phyloP scores from a whole-genome alignment of 2,797 vertebrate genomes.

The Sebastes matsubarae region DNA sequence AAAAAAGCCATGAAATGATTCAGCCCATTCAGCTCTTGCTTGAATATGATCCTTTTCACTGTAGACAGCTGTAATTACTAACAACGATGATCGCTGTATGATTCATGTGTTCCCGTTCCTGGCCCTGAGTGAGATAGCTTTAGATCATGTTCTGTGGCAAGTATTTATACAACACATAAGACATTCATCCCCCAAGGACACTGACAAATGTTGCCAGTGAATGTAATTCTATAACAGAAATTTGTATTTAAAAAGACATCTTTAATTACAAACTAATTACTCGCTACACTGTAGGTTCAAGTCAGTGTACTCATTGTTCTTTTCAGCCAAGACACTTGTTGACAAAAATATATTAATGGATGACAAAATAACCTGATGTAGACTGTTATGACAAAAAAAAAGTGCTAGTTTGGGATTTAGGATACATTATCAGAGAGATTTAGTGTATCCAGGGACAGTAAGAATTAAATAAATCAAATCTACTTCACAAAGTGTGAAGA shows the following conservation, averaged over 20 bases:
- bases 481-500: background rate
- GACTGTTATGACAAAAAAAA: background rate
- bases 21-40: background rate
- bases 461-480: background rate
- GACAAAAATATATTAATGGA: background rate
- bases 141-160: background rate
- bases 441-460: background rate
- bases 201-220: background rate
- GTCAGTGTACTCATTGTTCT: background rate
- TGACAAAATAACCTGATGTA: background rate
- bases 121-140: background rate
- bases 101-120: background rate
- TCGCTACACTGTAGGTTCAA: background rate
- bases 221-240: background rate
- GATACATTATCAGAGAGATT: background rate
- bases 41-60: background rate
- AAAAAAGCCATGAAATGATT: background rate
- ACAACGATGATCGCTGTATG: background rate
- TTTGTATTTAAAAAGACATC: background rate
- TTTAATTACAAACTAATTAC: background rate
- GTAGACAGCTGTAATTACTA: background rate
- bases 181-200: background rate
- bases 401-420: background rate
- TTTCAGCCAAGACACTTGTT: background rate
- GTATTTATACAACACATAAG: background rate